A percentile compares a stretch with the other conserved stretches of the same genome.
phyloP scores from a whole-genome alignment of 2,113 vertebrate genomes.

The Guaruba guarouba region DNA sequence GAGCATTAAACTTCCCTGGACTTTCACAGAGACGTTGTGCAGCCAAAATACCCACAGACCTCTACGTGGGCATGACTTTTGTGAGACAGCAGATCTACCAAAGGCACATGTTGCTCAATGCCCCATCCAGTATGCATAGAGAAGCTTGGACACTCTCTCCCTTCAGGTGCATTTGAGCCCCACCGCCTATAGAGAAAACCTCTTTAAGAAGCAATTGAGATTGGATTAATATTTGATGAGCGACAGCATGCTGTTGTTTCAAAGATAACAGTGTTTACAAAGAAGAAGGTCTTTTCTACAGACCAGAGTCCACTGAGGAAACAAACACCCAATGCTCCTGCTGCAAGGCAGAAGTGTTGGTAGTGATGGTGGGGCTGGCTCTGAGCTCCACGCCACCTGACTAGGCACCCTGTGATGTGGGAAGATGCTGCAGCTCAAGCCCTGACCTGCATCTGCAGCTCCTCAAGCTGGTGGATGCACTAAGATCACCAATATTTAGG shows the following conservation, averaged over 20 bases:
- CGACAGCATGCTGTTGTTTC: background rate
- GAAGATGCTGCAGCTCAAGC: background rate
- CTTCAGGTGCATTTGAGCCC: background rate
- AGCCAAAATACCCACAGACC: background rate
- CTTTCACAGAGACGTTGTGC: background rate
- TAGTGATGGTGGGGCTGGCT: background rate
- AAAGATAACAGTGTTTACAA: conserved; percentile 6
- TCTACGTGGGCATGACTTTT: rapidly evolving
- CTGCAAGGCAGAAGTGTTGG: background rate
- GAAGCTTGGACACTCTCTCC: background rate
- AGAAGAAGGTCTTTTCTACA: background rate
- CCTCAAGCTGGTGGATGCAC: background rate
- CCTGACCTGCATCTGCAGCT: background rate
- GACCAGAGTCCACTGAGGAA: background rate
- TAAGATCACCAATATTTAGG: background rate
- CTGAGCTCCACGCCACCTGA: background rate
- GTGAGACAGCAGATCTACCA: background rate
- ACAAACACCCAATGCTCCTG: background rate
- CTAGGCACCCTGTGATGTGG: background rate
- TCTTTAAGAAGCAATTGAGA: background rate
- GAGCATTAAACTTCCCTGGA: background rate
- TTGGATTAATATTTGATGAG: conserved; percentile 55
- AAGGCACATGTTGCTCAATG: background rate
- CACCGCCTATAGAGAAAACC: background rate
- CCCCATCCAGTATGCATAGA: background rate